A percentile compares a stretch with the other conserved stretches of the same genome.
phyloP scores from a whole-genome alignment of 2,113 vertebrate genomes.

The Pseudois nayaur region DNA sequence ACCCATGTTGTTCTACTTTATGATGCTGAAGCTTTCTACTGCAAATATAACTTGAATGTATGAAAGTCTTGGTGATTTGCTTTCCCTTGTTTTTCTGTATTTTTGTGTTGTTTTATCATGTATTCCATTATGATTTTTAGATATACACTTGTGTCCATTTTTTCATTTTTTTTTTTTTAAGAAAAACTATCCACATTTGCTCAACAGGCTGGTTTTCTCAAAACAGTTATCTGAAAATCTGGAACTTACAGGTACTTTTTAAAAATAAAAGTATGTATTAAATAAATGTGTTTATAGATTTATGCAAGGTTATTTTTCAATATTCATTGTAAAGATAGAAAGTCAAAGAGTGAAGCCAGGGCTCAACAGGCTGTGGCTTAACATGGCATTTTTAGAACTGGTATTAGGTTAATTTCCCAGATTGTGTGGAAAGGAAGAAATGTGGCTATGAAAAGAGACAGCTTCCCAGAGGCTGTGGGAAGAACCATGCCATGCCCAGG shows the following conservation, averaged over 20 bases:
- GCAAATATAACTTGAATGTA: not conserved
- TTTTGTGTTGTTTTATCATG: not conserved
- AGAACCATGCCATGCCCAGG: not conserved
- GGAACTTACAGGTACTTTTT: not conserved
- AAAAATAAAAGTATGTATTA: not conserved
- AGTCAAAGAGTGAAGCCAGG: not conserved
- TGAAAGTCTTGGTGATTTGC: not conserved
- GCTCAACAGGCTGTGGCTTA: not conserved
- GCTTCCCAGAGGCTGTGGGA: not conserved
- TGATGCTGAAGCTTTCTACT: not conserved
- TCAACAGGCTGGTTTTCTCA: not conserved
- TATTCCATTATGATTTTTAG: not conserved
- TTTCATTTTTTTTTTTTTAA: not conserved
- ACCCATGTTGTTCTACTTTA: not conserved
- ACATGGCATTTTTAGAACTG: not conserved
- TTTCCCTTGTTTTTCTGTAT: not conserved
- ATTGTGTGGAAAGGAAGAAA: not conserved
- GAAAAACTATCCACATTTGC: not conserved
- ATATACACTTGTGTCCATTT: not conserved
- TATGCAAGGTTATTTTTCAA: not conserved
- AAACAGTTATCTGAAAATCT: not conserved
- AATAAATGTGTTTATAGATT: not conserved
- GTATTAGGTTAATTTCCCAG: not conserved
- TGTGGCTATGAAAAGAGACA: not conserved
- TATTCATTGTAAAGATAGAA: not conserved